Conservation (phyloP, 2,888 invertebrate genomes). For the Lithosia quadra region DNA sequence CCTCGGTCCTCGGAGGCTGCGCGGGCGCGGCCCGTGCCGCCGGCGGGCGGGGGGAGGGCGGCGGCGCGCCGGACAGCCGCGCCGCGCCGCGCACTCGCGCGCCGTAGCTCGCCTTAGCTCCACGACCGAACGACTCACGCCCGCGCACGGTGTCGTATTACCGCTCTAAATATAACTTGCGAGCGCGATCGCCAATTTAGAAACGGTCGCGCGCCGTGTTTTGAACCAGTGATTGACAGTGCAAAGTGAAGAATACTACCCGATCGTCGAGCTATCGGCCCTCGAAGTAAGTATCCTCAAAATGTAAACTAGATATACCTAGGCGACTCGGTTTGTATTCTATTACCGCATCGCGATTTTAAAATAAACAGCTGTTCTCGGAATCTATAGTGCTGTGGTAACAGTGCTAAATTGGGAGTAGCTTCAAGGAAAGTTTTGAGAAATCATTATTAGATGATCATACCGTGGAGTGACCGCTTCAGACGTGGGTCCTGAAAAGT, state of each 20-base stretch:
- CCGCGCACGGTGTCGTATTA: conserved; percentile 85
- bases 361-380: conserved; percentile 84
- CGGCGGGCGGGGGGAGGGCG: conserved; percentile 20
- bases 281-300: conserved; percentile 76
- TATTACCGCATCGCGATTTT: conserved; percentile 76
- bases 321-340: conserved; percentile 56
- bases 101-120: conserved; percentile 69
- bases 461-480: not conserved
- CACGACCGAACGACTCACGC: conserved; percentile 80
- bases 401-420: conserved; percentile 78
- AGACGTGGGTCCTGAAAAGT: not conserved
- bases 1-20: conserved; percentile 67
- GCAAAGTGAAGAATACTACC: conserved; percentile 81
- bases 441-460: conserved; percentile 70
- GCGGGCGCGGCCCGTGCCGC: conserved; percentile 44
- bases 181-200: conserved; percentile 86
- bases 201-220: conserved; percentile 84
- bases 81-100: conserved; percentile 72
- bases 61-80: conserved; percentile 29
- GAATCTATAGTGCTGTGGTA: conserved; percentile 74
- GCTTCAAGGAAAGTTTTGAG: conserved; percentile 62
- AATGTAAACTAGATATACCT: conserved; percentile 45
- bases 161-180: conserved; percentile 85
- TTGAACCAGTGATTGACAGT: conserved; percentile 86
- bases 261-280: conserved; percentile 63